Conservation (phyloP, 2,888 invertebrate genomes). For the Hirudinaria manillensis region DNA sequence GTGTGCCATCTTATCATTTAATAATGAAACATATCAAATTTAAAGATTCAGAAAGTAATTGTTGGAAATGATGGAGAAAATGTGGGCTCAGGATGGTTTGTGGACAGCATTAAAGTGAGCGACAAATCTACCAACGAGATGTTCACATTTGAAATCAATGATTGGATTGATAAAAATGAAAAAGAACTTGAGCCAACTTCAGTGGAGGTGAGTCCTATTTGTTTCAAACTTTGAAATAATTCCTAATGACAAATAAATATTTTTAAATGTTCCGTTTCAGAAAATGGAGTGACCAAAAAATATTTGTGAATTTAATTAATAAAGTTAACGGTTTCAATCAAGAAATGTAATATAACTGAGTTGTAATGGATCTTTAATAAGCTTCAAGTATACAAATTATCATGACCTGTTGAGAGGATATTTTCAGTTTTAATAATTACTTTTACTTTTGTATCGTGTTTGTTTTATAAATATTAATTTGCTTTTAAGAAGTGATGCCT, state of each 20-base stretch:
- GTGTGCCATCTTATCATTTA: too few species aligned
- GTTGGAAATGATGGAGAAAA: slow-evolving; percentile 23
- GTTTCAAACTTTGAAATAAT: background rate
- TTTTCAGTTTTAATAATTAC: too few species aligned
- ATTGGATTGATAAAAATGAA: slow-evolving; percentile 30
- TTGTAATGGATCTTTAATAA: too few species aligned
- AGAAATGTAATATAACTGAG: too few species aligned
- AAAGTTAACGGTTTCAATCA: too few species aligned
- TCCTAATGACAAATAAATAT: background rate
- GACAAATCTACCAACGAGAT: background rate
- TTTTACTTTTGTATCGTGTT: too few species aligned
- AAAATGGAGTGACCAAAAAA: background rate
- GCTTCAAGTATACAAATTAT: too few species aligned
- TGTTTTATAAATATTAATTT: too few species aligned
- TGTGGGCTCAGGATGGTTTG: slow-evolving; percentile 26
- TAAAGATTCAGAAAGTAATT: background rate
- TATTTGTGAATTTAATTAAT: too few species aligned
- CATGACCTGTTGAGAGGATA: too few species aligned
- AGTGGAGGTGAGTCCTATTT: background rate
- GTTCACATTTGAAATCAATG: slow-evolving; percentile 21
- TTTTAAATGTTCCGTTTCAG: background rate
- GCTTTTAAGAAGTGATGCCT: too few species aligned
- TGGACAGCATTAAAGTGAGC: slow-evolving; percentile 11
- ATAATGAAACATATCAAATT: too few species aligned
- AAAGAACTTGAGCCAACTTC: slow-evolving; percentile 15